A percentile compares a stretch with the other conserved stretches of the same genome.
Conservation (phyloP, 2,797 vertebrate species). For the Silurus lanzhouensis region DNA sequence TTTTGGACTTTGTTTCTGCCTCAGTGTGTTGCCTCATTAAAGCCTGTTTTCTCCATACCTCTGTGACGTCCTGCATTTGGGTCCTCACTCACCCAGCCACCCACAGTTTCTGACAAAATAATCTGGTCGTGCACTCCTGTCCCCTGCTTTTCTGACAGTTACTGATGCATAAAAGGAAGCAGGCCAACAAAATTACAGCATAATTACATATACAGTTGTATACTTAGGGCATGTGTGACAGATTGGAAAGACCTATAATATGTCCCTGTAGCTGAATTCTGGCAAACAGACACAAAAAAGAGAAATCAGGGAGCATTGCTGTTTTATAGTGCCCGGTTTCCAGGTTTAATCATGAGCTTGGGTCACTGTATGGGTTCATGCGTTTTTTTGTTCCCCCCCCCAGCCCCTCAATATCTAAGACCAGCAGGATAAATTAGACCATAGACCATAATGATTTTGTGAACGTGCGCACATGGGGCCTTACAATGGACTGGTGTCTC, state of each 20-base stretch:
- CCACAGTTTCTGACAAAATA: too few relatives aligned
- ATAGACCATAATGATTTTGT: not conserved
- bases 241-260: not conserved
- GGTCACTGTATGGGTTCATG: not conserved
- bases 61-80: too few relatives aligned
- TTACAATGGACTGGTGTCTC: conserved; percentile 4
- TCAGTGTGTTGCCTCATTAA: too few relatives aligned
- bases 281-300: not conserved
- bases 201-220: not conserved
- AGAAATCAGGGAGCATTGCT: not conserved
- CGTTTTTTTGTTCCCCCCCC: not conserved
- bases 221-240: not conserved
- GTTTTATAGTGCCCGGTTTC: not conserved
- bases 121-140: too few relatives aligned
- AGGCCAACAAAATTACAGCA: not conserved
- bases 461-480: not conserved
- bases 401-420: too few relatives aligned
- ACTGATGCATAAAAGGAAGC: not conserved
- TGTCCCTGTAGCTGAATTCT: not conserved
- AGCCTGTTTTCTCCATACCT: too few relatives aligned
- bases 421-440: not conserved
- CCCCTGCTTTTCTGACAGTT: too few relatives aligned
- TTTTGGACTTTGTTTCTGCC: too few relatives aligned
- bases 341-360: not conserved
- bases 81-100: too few relatives aligned